Evolutionary conservation across 64 coral and sea anemone genomes (phyloP).

Genomic region (Cladopsammia gracilis): DNA sequence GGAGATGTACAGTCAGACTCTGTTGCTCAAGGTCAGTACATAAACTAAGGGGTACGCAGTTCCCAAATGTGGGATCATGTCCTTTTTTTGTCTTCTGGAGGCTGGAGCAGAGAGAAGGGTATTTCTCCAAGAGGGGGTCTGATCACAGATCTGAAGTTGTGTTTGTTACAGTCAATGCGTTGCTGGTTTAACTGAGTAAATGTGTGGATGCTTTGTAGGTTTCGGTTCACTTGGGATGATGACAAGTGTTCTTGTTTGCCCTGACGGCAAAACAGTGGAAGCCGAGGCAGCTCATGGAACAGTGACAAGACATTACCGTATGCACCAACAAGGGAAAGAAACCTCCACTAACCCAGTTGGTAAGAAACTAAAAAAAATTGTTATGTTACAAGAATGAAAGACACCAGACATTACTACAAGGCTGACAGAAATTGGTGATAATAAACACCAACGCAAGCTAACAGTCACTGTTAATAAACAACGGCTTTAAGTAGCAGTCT

Average conservation of each 20-base stretch:
- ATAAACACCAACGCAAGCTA: no score
- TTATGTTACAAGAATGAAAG: no score
- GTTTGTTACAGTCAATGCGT: no score
- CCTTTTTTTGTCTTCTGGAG: no score
- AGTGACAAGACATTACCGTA: conserved; percentile 93
- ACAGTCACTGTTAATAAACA: no score
- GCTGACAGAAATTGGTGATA: no score
- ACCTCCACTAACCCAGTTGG: conserved; percentile 97
- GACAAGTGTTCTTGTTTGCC: conserved; percentile 96
- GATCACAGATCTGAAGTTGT: no score
- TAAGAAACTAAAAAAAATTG: conserved; percentile 27
- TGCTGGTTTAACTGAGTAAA: neutral
- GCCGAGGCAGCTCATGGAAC: conserved; percentile 94
- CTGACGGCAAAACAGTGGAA: conserved; percentile 97
- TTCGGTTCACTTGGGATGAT: conserved; percentile 98
- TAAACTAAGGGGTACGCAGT: neutral
- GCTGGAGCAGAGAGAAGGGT: no score
- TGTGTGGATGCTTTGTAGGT: conserved; percentile 42
- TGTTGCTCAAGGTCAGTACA: conserved; percentile 88
- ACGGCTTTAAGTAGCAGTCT: no score
- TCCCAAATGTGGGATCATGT: neutral
- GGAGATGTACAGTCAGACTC: conserved; percentile 99
- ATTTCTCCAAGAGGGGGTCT: no score
- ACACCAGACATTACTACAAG: no score
- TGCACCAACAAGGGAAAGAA: conserved; percentile 95